Evolutionary conservation across 2,797 vertebrate genomes (phyloP).

Genomic region (Chrysocyon brachyurus): DNA sequence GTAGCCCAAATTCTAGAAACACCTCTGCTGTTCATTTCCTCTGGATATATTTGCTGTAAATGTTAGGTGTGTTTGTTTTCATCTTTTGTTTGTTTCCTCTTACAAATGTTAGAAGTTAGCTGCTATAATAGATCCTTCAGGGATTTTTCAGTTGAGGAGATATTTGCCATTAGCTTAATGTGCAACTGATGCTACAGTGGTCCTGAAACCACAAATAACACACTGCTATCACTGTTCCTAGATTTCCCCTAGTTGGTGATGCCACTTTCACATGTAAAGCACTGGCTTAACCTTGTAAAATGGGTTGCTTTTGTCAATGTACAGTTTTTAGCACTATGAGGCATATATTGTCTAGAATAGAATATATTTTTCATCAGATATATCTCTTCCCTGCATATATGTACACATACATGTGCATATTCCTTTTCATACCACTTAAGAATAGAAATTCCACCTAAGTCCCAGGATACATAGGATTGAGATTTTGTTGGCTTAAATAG

Average conservation of each 20-base stretch:
- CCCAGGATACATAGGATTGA: neutral
- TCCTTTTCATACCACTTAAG: neutral
- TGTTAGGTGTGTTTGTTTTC: conserved; percentile 17
- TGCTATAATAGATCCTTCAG: conserved; percentile 15
- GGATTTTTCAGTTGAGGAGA: conserved; percentile 44
- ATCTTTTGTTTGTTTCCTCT: conserved; percentile 51
- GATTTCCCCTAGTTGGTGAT: neutral
- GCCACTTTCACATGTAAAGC: neutral
- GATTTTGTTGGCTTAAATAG: neutral
- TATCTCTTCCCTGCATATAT: neutral
- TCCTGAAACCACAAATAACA: neutral
- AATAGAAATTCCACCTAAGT: neutral
- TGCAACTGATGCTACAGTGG: neutral
- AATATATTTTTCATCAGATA: neutral
- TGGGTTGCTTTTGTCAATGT: neutral
- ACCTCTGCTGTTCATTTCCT: neutral
- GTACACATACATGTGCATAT: neutral
- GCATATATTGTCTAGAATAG: neutral
- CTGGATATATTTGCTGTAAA: neutral
- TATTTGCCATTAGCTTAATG: conserved; percentile 15
- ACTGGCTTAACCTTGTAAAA: neutral
- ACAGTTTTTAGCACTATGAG: neutral
- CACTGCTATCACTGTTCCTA: neutral
- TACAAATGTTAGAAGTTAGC: conserved; percentile 23
- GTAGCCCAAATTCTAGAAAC: neutral